Evolutionary conservation across 2,797 vertebrate species (phyloP).

Genomic region (Enteromius fasciolatus): DNA sequence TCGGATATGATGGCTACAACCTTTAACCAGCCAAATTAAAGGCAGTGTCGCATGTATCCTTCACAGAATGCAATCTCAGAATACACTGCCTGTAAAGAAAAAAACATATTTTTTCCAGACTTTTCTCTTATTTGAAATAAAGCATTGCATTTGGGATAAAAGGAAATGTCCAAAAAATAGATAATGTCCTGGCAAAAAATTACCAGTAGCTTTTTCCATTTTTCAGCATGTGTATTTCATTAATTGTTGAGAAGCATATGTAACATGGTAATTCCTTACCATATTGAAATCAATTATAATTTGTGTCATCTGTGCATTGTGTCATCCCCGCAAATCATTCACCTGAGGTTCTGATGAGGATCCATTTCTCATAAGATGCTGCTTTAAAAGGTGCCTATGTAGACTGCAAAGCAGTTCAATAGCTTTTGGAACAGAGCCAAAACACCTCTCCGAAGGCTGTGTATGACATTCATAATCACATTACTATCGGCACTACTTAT

Average conservation of each 20-base stretch:
- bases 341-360: not conserved
- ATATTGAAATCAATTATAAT: not conserved
- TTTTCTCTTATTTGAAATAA: not conserved
- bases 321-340: not conserved
- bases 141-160: not conserved
- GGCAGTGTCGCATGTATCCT: not conserved
- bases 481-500: constrained; percentile 14
- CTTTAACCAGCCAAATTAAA: not conserved
- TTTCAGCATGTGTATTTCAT: not conserved
- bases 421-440: constrained; percentile 19
- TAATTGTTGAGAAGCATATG: not conserved
- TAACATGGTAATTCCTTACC: not conserved
- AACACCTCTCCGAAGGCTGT: not conserved
- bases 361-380: not conserved
- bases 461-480: constrained; percentile 24
- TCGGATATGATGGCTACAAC: not conserved
- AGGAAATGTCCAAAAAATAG: not conserved
- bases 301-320: not conserved
- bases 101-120: not conserved
- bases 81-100: not conserved
- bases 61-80: not conserved
- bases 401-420: not conserved
- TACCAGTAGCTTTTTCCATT: not conserved
- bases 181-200: not conserved
- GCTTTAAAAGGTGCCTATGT: not conserved